Evolutionary conservation across 2,797 vertebrate species (phyloP).

Genomic region (Tapirus indicus): DNA sequence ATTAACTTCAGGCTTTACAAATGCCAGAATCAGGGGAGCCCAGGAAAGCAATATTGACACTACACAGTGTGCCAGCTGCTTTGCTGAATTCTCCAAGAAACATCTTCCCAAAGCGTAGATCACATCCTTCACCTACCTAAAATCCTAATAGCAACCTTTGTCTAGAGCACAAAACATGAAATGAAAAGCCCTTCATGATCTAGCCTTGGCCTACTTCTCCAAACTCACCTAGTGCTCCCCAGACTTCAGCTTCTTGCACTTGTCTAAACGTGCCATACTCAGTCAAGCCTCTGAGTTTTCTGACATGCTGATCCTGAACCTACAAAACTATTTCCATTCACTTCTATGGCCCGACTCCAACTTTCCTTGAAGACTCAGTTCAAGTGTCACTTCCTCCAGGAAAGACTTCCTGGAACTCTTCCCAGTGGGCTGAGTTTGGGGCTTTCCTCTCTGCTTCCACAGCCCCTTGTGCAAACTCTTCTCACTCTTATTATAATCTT

Average conservation of each 20-base stretch:
- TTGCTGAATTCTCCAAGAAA: background rate
- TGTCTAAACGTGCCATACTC: background rate
- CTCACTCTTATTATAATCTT: background rate
- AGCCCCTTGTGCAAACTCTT: background rate
- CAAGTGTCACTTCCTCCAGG: background rate
- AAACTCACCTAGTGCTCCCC: background rate
- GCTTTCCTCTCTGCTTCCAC: background rate
- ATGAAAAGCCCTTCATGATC: background rate
- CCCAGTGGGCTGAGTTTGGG: background rate
- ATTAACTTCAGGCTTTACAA: background rate
- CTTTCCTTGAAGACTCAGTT: background rate
- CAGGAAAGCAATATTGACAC: background rate
- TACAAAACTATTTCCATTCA: background rate
- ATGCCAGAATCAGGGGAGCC: background rate
- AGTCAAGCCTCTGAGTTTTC: background rate
- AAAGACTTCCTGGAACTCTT: background rate
- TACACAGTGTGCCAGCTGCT: background rate
- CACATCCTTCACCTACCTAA: background rate
- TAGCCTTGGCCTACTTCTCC: background rate
- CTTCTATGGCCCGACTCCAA: background rate
- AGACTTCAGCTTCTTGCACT: background rate
- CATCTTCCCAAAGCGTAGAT: background rate
- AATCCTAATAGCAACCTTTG: background rate
- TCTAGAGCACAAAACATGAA: background rate
- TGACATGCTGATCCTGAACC: background rate